phyloP scores from a whole-genome alignment of 2,797 vertebrate genomes.

The Spinus pinus region DNA sequence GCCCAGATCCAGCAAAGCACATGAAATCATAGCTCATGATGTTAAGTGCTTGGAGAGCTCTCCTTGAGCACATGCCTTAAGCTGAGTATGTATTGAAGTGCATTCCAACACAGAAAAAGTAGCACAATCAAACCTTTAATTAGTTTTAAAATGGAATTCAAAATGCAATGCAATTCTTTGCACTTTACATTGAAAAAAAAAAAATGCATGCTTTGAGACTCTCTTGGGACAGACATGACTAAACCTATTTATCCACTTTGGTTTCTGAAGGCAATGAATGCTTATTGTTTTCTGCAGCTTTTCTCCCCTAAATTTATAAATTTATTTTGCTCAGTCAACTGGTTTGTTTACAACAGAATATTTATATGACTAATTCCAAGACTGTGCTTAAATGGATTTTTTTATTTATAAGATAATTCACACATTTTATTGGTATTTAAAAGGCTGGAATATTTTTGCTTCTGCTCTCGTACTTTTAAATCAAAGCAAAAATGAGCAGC shows the following conservation, averaged over 20 bases:
- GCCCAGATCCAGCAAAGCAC: background rate
- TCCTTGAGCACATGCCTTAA: background rate
- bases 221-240: slow-evolving; percentile 41
- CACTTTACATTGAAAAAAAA: slow-evolving; percentile 22
- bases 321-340: slow-evolving; percentile 20
- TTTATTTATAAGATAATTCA: background rate
- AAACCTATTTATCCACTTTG: slow-evolving; percentile 60
- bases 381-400: background rate
- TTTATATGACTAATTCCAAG: background rate
- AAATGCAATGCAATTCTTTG: slow-evolving; percentile 51
- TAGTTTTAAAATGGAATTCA: slow-evolving; percentile 53
- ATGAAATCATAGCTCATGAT: slow-evolving; percentile 38
- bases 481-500: background rate
- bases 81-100: background rate
- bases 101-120: slow-evolving; percentile 4
- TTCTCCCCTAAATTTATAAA: slow-evolving; percentile 19
- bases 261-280: background rate
- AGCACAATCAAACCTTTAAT: slow-evolving; percentile 57
- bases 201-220: background rate
- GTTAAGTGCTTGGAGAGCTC: slow-evolving; percentile 17
- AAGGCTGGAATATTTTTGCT: background rate
- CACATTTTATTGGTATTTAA: background rate
- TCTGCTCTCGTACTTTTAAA: background rate
- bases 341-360: slow-evolving; percentile 3
- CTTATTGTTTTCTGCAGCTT: slow-evolving; percentile 21